Evolutionary conservation across 2,888 invertebrate species (phyloP), one percentile per base, ranked within the genome.

Genomic region (Eristalinus aeneus): DNA sequence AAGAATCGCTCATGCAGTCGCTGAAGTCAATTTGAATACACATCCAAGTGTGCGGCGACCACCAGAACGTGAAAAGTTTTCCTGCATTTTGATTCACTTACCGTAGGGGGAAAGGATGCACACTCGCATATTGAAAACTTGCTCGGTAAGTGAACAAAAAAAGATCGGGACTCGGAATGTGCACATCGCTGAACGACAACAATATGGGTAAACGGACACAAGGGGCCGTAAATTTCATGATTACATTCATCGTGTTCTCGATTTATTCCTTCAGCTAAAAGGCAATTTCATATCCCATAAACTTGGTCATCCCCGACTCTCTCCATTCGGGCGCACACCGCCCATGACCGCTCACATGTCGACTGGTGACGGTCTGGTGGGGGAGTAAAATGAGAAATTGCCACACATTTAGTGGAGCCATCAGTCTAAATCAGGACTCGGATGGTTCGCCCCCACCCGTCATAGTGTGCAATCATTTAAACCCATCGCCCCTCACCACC

Each of bases 391-490:
- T 81, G 81, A 85, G 75, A 81, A 73, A 85, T 73, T 63, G 76
- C 80, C 75, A 46, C 32, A 72, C 80, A 81, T 85, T 81, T 76
- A 76, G 72, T 80, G 72, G 11, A 56, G 76, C 63, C 80, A 85
- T 85, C 80, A 80, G 80, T 85, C 85, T 85, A 81, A 85, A 80
- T 85, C 75, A 85, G 76, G 63, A 68, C 34, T 53, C 58, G 12
- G 11, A 60, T 36, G 8, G 67, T 56, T 27, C 34, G 3, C 32
- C 60, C 54, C 75, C 65, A 67, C 6, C 46, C 36, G 65, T 32
- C 53, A n/a, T 32, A 23, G 60, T 61, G 39, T 74, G 69, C 68
- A 79, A 73, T 58, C 74, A 39, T 77, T 77, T 39, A n/a, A 65
- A 54, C 39, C n/a, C 56, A 63, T 27, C 36, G 32, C n/a, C 39